Base-by-base conservation (phyloP, 1,140 invertebrate genomes). In the Eupeodes corollae region DNA sequence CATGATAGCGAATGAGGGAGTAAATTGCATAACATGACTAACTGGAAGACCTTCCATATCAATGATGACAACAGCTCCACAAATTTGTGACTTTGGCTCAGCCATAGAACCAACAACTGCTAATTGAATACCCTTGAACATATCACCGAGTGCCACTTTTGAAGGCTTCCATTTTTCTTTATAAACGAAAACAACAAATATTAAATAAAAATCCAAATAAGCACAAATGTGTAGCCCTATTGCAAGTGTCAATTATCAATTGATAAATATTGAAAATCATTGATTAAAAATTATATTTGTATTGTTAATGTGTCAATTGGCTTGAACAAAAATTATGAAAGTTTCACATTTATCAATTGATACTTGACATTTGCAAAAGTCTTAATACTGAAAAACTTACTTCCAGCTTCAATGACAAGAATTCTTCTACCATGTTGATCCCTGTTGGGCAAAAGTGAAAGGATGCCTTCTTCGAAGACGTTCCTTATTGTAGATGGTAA, bases 1-100 rank as follows among this genome's bases (percentile, higher is more conserved):
- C 59, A 72, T 74, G 60, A 73, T 79, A 38, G 78, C 85, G 69
- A 76, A 82, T 53, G 56, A 76, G 0, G 85, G 84, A 2, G 82
- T 82, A 50, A 86, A 75, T 14, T 84, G 77, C n/a, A 78, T 75
- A 2, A 83, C 74, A 31, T 88, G 84, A 18, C 61, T 68, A 18
- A 86, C 50, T 1, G 75, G 69, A 1, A 88, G 57, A 9, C 80
- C 83, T 31, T 79, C 74, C 67, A 84, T 73, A 60, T 88, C 83
- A 2, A 87, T 58, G 10, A 88, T 77, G 0, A 83, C 74, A 12
- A 76, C 74, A 2, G 68, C 67, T 13, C 81, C 82, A 45, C 70
- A 71, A 50, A 78, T 77, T 72, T 80, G 79, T 13, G 80, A 80
- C 54, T 63, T 73, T 2, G 79, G 75, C 49, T 83, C 79, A 2